Evolutionary conservation across 2,888 invertebrate species (phyloP).

Genomic region (Prosapia bicincta): DNA sequence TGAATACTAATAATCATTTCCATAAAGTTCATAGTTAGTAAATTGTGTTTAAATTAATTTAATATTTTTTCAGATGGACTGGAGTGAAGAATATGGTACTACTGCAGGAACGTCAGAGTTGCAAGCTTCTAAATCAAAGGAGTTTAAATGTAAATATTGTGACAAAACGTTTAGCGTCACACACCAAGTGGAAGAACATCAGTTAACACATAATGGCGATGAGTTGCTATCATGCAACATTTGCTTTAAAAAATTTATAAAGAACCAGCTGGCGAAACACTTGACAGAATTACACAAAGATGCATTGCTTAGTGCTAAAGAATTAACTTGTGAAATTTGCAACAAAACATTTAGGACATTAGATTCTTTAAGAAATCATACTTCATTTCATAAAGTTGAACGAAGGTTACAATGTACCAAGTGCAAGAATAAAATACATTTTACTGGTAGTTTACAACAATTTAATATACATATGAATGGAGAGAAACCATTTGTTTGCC

Average conservation of each 20-base stretch:
- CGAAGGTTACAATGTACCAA: neutral
- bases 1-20: too few species aligned
- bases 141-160: neutral
- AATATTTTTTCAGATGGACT: neutral
- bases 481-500: neutral
- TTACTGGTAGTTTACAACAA: neutral
- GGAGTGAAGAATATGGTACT: neutral
- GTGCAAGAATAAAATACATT: neutral
- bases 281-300: neutral
- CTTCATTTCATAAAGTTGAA: neutral
- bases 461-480: neutral
- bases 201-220: neutral
- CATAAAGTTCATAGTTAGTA: too few species aligned
- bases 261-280: neutral
- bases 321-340: neutral
- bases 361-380: neutral
- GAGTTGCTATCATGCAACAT: neutral
- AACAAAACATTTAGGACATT: neutral
- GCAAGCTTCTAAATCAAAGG: neutral
- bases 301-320: neutral
- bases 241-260: neutral
- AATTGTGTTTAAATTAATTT: too few species aligned
- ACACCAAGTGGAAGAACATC: neutral
- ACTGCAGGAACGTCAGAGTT: neutral
- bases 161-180: neutral